phyloP scores from a whole-genome alignment of 2,888 invertebrate species.

The Agrotis exclamationis region DNA sequence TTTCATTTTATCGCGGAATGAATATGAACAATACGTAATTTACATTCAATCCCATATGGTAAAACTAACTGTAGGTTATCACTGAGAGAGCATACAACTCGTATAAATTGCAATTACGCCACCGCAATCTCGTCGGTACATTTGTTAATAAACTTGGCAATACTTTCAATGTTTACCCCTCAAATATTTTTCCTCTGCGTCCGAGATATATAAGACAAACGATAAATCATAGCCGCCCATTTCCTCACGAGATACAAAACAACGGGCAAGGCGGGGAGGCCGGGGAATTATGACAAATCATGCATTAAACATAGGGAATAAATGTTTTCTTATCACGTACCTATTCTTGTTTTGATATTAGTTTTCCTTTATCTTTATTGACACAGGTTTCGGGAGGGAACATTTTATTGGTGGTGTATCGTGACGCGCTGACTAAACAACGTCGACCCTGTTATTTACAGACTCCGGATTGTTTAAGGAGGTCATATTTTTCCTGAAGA shows the following conservation, averaged over 20 bases:
- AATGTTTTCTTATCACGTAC: conserved; percentile 92
- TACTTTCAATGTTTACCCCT: conserved; percentile 79
- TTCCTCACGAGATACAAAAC: conserved; percentile 88
- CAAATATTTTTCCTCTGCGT: conserved; percentile 83
- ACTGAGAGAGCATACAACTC: conserved; percentile 44
- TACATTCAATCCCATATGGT: conserved; percentile 48
- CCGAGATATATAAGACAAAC: conserved; percentile 89
- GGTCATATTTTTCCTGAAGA: conserved; percentile 44
- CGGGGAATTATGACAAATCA: conserved; percentile 91
- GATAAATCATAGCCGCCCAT: conserved; percentile 89
- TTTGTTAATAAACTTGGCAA: conserved; percentile 85
- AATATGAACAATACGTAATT: conserved; percentile 48
- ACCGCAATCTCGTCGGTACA: conserved; percentile 77
- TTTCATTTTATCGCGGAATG: conserved; percentile 37
- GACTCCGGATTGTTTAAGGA: conserved; percentile 41
- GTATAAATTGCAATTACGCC: conserved; percentile 75
- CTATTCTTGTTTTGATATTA: conserved; percentile 91
- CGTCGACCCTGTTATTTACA: conserved; percentile 57
- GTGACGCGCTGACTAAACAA: conserved; percentile 78
- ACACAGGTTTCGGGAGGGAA: conserved; percentile 89
- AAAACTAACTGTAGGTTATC: conserved; percentile 52
- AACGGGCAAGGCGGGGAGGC: conserved; percentile 85
- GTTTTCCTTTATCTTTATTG: conserved; percentile 91
- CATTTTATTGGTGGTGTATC: conserved; percentile 83
- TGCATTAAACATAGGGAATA: conserved; percentile 91